Evolutionary conservation across 2,888 invertebrate species (phyloP).

Genomic region (Abrostola tripartita): DNA sequence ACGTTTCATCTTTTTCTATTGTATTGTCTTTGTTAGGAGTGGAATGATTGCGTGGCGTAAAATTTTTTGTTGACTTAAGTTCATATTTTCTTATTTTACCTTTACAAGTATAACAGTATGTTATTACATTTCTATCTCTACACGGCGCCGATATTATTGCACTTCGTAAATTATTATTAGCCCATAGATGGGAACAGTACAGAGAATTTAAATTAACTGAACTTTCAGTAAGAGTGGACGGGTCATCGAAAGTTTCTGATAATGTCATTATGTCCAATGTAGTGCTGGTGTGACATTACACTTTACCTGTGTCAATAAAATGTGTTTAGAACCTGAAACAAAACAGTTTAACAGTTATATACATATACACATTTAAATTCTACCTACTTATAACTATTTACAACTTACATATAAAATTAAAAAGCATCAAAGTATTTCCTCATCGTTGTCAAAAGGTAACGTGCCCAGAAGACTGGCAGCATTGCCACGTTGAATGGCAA

Average conservation of each 20-base stretch:
- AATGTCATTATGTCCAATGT: conserved; percentile 69
- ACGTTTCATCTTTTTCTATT: conserved; percentile 51
- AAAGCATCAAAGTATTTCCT: too few species aligned
- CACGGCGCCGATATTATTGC: conserved; percentile 70
- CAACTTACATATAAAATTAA: too few species aligned
- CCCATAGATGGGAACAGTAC: conserved; percentile 82
- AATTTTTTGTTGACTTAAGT: conserved; percentile 70
- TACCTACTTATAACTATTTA: too few species aligned
- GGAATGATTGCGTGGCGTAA: conserved; percentile 79
- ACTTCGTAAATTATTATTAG: conserved; percentile 75
- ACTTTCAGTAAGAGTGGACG: conserved; percentile 65
- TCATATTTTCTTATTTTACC: conserved; percentile 85
- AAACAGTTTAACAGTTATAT: conserved; percentile 14
- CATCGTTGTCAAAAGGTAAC: too few species aligned
- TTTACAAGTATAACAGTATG: conserved; percentile 81
- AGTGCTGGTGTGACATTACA: conserved; percentile 34
- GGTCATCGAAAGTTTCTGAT: conserved; percentile 66
- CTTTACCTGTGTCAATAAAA: conserved; percentile 24
- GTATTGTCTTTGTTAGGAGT: conserved; percentile 72
- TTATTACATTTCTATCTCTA: conserved; percentile 70
- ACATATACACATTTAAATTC: too few species aligned
- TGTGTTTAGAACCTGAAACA: conserved; percentile 60
- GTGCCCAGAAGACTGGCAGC: too few species aligned
- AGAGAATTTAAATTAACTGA: conserved; percentile 77
- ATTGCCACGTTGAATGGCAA: too few species aligned